Conservation (phyloP, 1,140 invertebrate genomes). For the Adoxophyes honmai region DNA sequence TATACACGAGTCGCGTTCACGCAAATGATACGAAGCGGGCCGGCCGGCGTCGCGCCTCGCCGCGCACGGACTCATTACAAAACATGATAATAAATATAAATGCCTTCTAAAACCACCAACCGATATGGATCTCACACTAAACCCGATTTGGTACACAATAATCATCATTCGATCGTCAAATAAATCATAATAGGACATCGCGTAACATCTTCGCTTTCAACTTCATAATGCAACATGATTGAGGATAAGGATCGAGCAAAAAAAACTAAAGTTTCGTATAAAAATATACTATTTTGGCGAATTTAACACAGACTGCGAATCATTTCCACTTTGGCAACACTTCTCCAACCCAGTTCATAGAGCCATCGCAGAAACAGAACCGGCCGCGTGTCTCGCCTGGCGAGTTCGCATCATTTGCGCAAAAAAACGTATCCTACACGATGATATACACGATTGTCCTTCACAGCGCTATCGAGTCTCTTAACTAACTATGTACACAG, state of each 20-base stretch:
- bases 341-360: too few relatives aligned
- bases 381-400: too few relatives aligned
- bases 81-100: slow-evolving; percentile 14
- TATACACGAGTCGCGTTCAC: slow-evolving; percentile 41
- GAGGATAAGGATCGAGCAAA: not conserved
- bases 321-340: too few relatives aligned
- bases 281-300: slow-evolving; percentile 1
- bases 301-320: too few relatives aligned
- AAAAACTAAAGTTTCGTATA: not conserved
- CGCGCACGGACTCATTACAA: not conserved
- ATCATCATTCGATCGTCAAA: too few relatives aligned
- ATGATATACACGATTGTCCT: slow-evolving; percentile 41
- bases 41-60: slow-evolving; percentile 19
- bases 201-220: too few relatives aligned
- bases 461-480: slow-evolving; percentile 50
- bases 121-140: too few relatives aligned
- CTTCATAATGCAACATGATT: not conserved
- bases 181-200: too few relatives aligned
- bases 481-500: slow-evolving; percentile 70
- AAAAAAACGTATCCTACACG: slow-evolving; percentile 43
- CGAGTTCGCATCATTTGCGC: slow-evolving; percentile 59
- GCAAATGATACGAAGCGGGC: slow-evolving; percentile 59
- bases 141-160: too few relatives aligned
- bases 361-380: too few relatives aligned
- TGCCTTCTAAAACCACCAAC: not conserved